phyloP scores from a whole-genome alignment of 2,113 vertebrate genomes.

The Lichenostomus cassidix region DNA sequence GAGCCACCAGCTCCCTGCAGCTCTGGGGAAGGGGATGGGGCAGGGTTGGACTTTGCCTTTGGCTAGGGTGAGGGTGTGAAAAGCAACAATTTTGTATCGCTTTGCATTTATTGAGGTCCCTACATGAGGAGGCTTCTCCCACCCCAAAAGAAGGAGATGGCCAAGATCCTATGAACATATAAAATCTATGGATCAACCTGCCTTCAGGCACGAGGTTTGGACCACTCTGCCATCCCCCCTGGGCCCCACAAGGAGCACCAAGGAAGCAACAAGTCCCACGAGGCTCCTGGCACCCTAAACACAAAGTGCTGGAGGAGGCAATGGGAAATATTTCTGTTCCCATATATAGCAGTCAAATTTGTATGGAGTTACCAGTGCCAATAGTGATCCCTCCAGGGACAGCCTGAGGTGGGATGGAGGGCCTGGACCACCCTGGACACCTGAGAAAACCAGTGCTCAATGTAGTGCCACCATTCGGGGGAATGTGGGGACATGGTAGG shows the following conservation, averaged over 20 bases:
- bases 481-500: rapidly evolving
- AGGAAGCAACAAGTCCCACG: neutral
- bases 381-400: rapidly evolving
- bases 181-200: neutral
- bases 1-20: neutral
- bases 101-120: neutral
- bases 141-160: neutral
- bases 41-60: neutral
- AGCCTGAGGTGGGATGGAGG: neutral
- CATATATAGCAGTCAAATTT: rapidly evolving
- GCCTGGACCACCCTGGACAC: neutral
- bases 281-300: neutral
- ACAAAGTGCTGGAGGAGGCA: rapidly evolving
- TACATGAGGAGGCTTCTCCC: neutral
- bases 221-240: neutral
- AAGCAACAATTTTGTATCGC: rapidly evolving
- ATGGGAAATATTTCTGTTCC: neutral
- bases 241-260: rapidly evolving
- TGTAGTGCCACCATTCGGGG: neutral
- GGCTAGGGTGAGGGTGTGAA: neutral
- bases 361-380: rapidly evolving
- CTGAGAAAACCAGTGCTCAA: neutral
- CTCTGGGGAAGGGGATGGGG: neutral
- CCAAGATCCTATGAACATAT: rapidly evolving
- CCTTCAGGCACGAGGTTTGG: neutral